Evolutionary conservation across 2,888 invertebrate species (phyloP), one percentile per base, ranked within the genome.

Genomic region (Diaperis boleti): DNA sequence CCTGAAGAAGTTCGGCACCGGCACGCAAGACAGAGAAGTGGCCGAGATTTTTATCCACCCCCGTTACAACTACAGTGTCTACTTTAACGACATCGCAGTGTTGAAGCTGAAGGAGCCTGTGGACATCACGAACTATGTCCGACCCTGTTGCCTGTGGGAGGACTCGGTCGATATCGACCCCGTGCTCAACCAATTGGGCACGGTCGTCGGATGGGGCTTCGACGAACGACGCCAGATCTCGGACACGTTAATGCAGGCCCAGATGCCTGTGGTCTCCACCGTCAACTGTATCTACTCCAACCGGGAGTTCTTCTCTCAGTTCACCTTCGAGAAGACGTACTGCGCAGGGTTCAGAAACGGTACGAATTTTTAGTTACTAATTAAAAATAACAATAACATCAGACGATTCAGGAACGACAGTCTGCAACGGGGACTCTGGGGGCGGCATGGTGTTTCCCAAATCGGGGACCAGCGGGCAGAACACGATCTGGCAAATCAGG

Each of bases 261-360:
- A 85, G 68, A 86, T 88, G 86, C 87, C 88, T 0, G 82, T 88
- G 2, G 86, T 88, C 0, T 84, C 85, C 67, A 84, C 85, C 45
- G 82, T 84, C 70, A 85, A 84, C 4, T 88, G 88, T 74, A 83
- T 88, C 68, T 81, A 85, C 54, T 87, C 87, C 0, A 85, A 86
- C 76, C 83, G 84, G 70, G 85, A 86, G 41, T 87, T 88, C 79
- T 88, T 86, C 75, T 84, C 84, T 0, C 80, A 83, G 29, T 87
- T 87, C 74, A 86, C 86, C 0, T 85, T 85, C 0, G 83, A 85
- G 1, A 85, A 82, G 69, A 87, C 87, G 0, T 88, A 77, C 65
- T 83, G 83, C 66, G 83, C 83, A 2, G 82, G 82, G 8, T 83
- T 80, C 65, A 70, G 74, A 65, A 83, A 83, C 66, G 82, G 83